Evolutionary conservation across 2,888 invertebrate species (phyloP), one percentile per base, ranked within the genome.

Genomic region (Hirtodrosophila trivittata): DNA sequence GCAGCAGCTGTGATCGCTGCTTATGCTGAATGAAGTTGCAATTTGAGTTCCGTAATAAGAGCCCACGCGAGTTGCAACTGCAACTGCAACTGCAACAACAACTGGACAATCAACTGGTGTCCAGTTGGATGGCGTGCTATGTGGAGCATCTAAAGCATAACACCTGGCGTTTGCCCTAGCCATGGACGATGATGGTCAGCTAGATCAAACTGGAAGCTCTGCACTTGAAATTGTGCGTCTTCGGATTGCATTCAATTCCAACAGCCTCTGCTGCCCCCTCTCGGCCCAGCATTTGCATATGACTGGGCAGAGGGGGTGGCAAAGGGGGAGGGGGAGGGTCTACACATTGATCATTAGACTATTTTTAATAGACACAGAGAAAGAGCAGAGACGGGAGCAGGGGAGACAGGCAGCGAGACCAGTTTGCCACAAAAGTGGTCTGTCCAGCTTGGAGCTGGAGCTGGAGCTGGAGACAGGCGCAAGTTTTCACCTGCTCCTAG

Each of bases 361-460:
- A 81, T 81, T 81, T 86, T 86, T 81, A 86, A 81, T 81, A 81
- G 85, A 78, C 78, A 80, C 65, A 54, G 59, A 50, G 55, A 38
- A 45, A 13, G 35, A 37, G 10, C n/a, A 13, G 21, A 26, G 35
- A 35, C 18, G 38, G 18, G 8, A 3, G 41, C 16, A 49, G 13
- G 18, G 14, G 58, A 57, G 45, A 39, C 45, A 37, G 51, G 46
- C 54, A 33, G 18, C 30, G 39, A 51, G 76, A 67, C 60, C 80
- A 59, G 75, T 72, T 72, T 72, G 62, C 28, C 77, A 59, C 63
- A 82, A 86, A 87, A 87, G 87, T 65, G 86, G 83, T 83, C 87
- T 87, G 87, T 83, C 84, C 86, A 87, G 87, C 76, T 83, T 25
- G n/a, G n/a, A n/a, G n/a, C n/a, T n/a, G n/a, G n/a, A n/a, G n/a